Evolutionary conservation across 2,888 invertebrate genomes (phyloP).

Genomic region (Hydriomena furcata): DNA sequence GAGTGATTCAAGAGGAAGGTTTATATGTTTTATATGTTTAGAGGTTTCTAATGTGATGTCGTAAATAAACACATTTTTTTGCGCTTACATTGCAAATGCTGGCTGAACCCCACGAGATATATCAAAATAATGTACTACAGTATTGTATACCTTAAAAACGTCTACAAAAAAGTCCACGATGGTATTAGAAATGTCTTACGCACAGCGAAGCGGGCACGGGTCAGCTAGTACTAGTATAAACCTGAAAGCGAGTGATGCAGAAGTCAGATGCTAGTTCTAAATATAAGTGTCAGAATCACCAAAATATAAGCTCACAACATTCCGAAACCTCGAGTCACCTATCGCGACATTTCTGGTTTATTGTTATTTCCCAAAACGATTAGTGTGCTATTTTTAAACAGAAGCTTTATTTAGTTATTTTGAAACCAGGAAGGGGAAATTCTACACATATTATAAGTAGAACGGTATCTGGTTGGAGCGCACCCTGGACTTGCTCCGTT

Average conservation of each 20-base stretch:
- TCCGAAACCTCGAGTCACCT: constrained; percentile 48
- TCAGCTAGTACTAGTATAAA: too few species aligned
- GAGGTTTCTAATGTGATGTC: too few species aligned
- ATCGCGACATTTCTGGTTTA: constrained; percentile 69
- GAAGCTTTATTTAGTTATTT: constrained; percentile 72
- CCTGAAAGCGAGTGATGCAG: background rate
- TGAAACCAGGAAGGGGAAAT: constrained; percentile 74
- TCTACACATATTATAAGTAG: constrained; percentile 64
- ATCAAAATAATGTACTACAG: too few species aligned
- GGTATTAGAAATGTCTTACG: too few species aligned
- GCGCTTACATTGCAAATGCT: too few species aligned
- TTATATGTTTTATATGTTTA: too few species aligned
- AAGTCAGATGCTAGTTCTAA: background rate
- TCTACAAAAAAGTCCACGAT: too few species aligned
- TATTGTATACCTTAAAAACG: too few species aligned
- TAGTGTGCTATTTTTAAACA: constrained; percentile 64
- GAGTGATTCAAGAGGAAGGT: too few species aligned
- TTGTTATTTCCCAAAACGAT: constrained; percentile 71
- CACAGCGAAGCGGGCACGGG: too few species aligned
- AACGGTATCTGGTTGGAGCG: constrained; percentile 46
- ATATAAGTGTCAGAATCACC: constrained; percentile 22
- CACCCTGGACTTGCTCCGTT: constrained; percentile 36
- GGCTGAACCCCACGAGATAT: too few species aligned
- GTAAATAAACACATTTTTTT: too few species aligned
- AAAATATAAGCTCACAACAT: constrained; percentile 43